Base-by-base conservation (phyloP, 2,888 invertebrate genomes). In the Stenichneumon culpator region DNA sequence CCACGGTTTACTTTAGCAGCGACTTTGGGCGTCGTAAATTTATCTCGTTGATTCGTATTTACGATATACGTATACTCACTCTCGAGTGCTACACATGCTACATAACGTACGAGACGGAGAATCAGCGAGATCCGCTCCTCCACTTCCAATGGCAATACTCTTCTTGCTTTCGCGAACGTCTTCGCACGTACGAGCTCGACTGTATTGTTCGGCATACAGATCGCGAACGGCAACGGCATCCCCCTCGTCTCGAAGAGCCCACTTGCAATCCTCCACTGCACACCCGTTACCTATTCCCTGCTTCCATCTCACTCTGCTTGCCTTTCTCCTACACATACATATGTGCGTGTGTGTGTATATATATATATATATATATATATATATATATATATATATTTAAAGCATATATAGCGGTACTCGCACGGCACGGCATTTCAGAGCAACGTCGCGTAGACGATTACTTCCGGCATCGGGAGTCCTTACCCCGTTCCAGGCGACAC, bases 171-270 rank as follows among this genome's bases (percentile, higher is more conserved):
- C 52, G 68, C 79, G 44, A 69, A 81, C 81, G 68, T 83, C 74
- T 74, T 85, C 32, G 47, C 75, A 75, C 75, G 83, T 83, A 79
- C 54, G 68, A 67, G 67, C 50, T 67, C 79, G 39, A 68, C 54
- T 32, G 68, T 68, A 84, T 86, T 78, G 86, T 84, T 81, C 79
- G 78, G 81, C 80, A 87, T 85, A 87, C 83, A 82, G 83, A 83
- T 87, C 81, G 82, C 28, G 67, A 54, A 22, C 19, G 9, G n/a
- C 32, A 60, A 68, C 77, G 44, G 69, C 68, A 54, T 44, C 44
- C 39, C 39, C 52, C 63, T 65, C 79, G 50, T 60, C 70, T 14
- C 72, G 11, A 52, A 73, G 52, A 79, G 54, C 65, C 52, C 65
- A 67, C 79, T 79, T 44, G 52, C 39, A 44, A 36, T 32, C 70